Conservation (phyloP, 2,888 invertebrate genomes). For the Apotomis capreana region DNA sequence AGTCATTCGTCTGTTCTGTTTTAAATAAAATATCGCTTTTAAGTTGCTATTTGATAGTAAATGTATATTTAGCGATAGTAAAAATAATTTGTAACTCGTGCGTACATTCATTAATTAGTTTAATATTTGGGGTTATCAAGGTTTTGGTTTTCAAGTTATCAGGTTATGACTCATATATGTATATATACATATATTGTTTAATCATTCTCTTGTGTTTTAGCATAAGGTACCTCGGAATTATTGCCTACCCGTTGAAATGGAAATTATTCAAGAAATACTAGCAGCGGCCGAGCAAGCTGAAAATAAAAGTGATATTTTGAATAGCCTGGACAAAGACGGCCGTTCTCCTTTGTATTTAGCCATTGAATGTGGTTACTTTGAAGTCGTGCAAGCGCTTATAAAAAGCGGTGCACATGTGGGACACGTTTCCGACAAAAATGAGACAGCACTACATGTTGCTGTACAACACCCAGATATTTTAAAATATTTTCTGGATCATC, state of each 20-base stretch:
- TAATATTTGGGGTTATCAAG: too few relatives aligned
- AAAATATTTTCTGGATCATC: constrained; percentile 8
- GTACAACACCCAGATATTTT: not conserved
- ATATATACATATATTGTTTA: not conserved
- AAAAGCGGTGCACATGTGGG: not conserved
- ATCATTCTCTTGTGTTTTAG: not conserved
- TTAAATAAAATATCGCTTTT: too few relatives aligned
- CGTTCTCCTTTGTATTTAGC: constrained; percentile 4
- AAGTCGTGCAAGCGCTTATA: not conserved
- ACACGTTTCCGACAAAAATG: not conserved
- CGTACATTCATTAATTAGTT: too few relatives aligned
- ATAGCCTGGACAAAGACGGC: not conserved
- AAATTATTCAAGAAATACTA: not conserved
- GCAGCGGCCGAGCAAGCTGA: not conserved
- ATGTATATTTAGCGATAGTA: too few relatives aligned
- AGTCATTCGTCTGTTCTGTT: too few relatives aligned
- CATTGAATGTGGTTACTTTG: constrained; percentile 6
- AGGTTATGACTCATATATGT: not conserved
- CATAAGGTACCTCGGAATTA: not conserved
- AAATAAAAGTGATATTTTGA: not conserved
- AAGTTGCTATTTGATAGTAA: too few relatives aligned
- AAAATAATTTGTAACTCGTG: too few relatives aligned
- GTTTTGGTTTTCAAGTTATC: too few relatives aligned
- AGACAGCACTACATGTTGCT: constrained; percentile 6
- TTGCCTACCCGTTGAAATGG: not conserved